A percentile compares a stretch with the other conserved stretches of the same genome.
Evolutionary conservation across 2,888 invertebrate species (phyloP).

Genomic region (Thymelicus sylvestris): DNA sequence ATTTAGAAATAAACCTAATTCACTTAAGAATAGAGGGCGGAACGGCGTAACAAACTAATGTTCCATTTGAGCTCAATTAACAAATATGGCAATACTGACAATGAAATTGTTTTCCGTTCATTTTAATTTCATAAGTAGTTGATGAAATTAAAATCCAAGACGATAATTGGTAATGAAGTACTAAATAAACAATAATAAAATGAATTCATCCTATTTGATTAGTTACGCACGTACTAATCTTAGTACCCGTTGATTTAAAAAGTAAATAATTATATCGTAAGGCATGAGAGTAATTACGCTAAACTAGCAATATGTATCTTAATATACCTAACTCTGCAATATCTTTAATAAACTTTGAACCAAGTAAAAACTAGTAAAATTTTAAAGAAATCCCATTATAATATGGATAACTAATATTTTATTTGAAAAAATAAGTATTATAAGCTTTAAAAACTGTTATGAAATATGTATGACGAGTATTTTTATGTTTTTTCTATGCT

Average conservation of each 20-base stretch:
- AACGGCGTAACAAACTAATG: neutral
- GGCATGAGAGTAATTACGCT: neutral
- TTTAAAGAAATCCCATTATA: neutral
- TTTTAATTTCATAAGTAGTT: neutral
- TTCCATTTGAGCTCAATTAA: conserved; percentile 1
- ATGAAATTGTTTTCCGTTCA: neutral
- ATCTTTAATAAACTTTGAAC: too few relatives aligned
- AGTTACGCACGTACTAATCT: neutral
- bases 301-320: too few relatives aligned
- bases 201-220: neutral
- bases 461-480: neutral
- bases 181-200: neutral
- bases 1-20: conserved; percentile 9
- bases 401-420: neutral
- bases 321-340: too few relatives aligned
- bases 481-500: neutral
- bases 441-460: conserved; percentile 4
- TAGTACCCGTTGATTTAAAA: neutral
- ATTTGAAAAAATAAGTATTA: neutral
- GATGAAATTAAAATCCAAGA: too few relatives aligned
- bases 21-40: neutral
- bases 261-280: neutral
- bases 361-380: neutral
- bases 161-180: neutral
- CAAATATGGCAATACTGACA: neutral